Evolutionary conservation across 2,113 vertebrate genomes (phyloP).

Genomic region (Grantiella picta): DNA sequence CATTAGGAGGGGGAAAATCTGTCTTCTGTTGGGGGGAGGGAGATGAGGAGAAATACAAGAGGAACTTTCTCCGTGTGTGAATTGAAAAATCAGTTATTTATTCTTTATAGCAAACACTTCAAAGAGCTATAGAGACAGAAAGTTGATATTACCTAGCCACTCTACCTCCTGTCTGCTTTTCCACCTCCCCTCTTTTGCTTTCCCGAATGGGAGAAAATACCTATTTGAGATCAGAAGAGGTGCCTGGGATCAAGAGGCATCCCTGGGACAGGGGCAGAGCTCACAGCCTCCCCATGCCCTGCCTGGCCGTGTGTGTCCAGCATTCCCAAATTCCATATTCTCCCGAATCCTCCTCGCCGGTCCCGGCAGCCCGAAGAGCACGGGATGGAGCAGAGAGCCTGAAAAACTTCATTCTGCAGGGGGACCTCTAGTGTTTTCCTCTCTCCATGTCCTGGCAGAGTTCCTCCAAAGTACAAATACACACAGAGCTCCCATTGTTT

Average conservation of each 20-base stretch:
- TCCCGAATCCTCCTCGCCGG: background rate
- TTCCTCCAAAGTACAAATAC: constrained; percentile 79
- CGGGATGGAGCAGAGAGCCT: constrained; percentile 66
- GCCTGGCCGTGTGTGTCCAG: background rate
- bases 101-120: background rate
- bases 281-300: background rate
- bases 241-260: background rate
- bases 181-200: background rate
- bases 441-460: constrained; percentile 74
- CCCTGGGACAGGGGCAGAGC: background rate
- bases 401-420: constrained; percentile 67
- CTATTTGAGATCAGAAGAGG: background rate
- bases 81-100: background rate
- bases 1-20: rapidly evolving
- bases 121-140: background rate
- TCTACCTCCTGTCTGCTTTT: background rate
- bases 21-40: rapidly evolving
- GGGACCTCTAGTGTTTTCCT: constrained; percentile 78
- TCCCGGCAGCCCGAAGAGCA: background rate
- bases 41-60: background rate
- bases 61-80: background rate
- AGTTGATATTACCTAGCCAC: background rate
- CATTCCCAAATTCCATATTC: background rate
- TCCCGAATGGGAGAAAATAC: background rate
- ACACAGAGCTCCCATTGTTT: constrained; percentile 82